A percentile compares a stretch with the other conserved stretches of the same genome.
phyloP scores from a whole-genome alignment of 2,113 vertebrate species.

The Spermophilus dauricus region DNA sequence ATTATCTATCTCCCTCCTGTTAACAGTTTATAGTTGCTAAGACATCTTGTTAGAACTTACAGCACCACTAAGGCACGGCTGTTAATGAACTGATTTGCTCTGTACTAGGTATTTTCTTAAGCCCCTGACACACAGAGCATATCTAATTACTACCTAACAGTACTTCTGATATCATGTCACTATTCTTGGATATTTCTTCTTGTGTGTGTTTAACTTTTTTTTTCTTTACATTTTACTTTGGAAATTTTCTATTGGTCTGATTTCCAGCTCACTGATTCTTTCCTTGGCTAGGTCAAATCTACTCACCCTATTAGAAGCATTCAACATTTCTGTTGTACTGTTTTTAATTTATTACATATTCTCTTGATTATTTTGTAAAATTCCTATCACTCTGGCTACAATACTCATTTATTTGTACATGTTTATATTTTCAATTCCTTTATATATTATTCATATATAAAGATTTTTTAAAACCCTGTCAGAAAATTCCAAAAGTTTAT shows the following conservation, averaged over 20 bases:
- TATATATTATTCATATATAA: no score
- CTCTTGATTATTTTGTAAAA: not conserved
- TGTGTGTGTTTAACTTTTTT: not conserved
- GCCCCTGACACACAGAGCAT: no score
- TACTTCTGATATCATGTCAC: not conserved
- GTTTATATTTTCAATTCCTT: no score
- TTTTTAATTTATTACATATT: not conserved
- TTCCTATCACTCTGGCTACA: not conserved
- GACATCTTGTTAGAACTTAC: no score
- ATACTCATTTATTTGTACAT: not conserved
- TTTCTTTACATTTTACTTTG: not conserved
- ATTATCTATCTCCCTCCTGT: no score
- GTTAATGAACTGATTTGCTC: no score
- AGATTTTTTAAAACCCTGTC: not conserved
- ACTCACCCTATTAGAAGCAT: not conserved
- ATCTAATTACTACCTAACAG: no score
- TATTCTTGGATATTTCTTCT: not conserved
- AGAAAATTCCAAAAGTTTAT: not conserved
- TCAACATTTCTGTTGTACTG: not conserved
- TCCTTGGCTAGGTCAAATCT: not conserved
- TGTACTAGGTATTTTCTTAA: no score
- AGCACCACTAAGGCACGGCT: no score
- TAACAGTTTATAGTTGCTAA: no score
- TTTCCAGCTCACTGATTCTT: not conserved
- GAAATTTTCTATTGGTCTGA: not conserved